Base-by-base conservation (phyloP, 2,113 vertebrate species). In the Acanthisitta chloris region DNA sequence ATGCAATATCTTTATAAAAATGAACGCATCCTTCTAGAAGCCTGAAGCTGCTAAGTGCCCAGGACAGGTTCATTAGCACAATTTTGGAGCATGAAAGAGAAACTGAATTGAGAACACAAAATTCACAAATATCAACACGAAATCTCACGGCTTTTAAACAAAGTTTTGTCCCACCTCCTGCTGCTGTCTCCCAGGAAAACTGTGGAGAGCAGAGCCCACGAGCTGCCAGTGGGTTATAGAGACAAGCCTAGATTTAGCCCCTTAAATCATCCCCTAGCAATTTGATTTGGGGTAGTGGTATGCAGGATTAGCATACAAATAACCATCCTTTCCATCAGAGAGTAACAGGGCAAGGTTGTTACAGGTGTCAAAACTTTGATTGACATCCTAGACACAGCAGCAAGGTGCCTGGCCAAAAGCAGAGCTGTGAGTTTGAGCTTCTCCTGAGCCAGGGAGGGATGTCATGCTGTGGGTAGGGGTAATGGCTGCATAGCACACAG, bases 241-340 rank as follows among this genome's bases (percentile, higher is more conserved):
- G 43, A 33, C n/a, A 38, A 80, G 34, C n/a, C 33, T 31, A 10
- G 36, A 40, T 16, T 52, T 21, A 73, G 23, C 23, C 17, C 58
- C 49, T 33, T 73, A 58, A 84, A 73, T 90, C 90, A 92, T 9
- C 4, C 33, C 17, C 16, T 18, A 31, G 79, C 49, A 90, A 25
- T 33, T 69, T 55, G 58, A 58, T 73, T 73, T 70, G 38, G 64
- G 76, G 34, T 21, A 29, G 61, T 5, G 14, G 49, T 11, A 14
- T 4, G 19, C 3, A 29, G 67, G 82, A 83, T 90, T 80, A 90
- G 62, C 90, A 92, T 29, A 82, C 70, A 96, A 82, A 90, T 42
- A 91, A 72, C 58, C 33, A 69, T 46, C 46, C 54, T 45, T 49
- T 66, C 85, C 9, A 1, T 13, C 78, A 58, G 29, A 89, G 8